These are phyloP conservation scores for Geodia barretti DNA, from an alignment of 37 sponge, comb jelly and placozoan genomes.

Conservation along the genomic window DNA sequence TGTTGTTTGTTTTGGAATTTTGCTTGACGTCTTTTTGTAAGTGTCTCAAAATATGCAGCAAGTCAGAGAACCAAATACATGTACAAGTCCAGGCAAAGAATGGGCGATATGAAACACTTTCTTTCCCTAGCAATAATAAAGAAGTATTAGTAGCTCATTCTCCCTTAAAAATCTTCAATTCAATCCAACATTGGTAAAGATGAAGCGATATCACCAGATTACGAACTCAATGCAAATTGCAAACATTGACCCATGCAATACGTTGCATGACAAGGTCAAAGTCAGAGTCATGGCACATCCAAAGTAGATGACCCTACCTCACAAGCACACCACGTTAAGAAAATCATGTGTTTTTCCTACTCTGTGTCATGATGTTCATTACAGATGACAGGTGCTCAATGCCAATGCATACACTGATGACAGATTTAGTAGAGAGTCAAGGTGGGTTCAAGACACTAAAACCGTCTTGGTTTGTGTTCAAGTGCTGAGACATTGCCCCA, in stretches of 20 bases:
- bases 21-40: too few species aligned
- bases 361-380: slow-evolving; percentile 7
- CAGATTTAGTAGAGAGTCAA: slow-evolving; percentile 27
- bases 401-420: slow-evolving; percentile 26
- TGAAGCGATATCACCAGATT: neutral
- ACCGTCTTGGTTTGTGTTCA: slow-evolving; percentile 11
- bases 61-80: too few species aligned
- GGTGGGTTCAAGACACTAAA: slow-evolving; percentile 13
- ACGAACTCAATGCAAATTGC: neutral
- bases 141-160: too few species aligned
- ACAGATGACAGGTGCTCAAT: slow-evolving; percentile 16
- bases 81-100: too few species aligned
- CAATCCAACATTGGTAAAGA: neutral
- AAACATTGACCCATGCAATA: slow-evolving; percentile 9
- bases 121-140: too few species aligned
- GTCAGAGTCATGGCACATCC: neutral
- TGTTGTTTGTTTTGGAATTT: too few species aligned
- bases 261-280: slow-evolving; percentile 5
- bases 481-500: slow-evolving; percentile 13
- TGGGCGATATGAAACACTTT: too few species aligned
- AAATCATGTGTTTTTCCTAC: neutral
- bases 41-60: too few species aligned
- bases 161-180: too few species aligned
- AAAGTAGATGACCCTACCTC: neutral
- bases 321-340: neutral